Evolutionary conservation across 2,113 vertebrate genomes (phyloP).

Genomic region (Bostrychus sinensis): DNA sequence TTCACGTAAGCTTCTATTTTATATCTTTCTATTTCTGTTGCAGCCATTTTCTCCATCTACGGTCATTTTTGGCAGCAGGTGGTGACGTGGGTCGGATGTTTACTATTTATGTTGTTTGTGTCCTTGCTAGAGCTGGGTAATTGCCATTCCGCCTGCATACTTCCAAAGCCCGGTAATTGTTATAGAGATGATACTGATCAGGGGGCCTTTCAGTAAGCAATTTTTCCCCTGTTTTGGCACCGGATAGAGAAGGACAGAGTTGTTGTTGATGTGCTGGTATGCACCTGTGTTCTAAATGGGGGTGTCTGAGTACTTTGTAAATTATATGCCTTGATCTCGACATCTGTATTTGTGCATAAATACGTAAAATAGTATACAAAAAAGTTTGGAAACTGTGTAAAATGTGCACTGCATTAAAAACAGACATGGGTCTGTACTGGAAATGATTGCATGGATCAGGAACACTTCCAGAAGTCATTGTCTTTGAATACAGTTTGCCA

Average conservation of each 20-base stretch:
- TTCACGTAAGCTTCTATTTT: constrained; percentile 27
- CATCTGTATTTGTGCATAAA: constrained; percentile 5
- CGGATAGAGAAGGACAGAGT: constrained; percentile 30
- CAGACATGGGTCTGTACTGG: no score
- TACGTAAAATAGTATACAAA: background rate
- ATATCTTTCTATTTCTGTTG: constrained; percentile 40
- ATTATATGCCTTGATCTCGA: constrained; percentile 13
- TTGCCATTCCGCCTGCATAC: constrained; percentile 50
- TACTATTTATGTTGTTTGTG: constrained; percentile 18
- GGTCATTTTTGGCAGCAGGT: constrained; percentile 31
- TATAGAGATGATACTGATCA: constrained; percentile 60
- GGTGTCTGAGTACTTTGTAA: constrained; percentile 16
- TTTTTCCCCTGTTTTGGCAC: constrained; percentile 54
- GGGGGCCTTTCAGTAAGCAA: constrained; percentile 52
- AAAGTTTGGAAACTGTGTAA: background rate
- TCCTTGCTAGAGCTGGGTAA: constrained; percentile 26
- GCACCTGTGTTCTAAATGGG: constrained; percentile 23
- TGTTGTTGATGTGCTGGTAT: constrained; percentile 20
- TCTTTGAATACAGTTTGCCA: no score
- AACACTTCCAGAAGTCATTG: no score
- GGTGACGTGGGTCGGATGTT: constrained; percentile 11
- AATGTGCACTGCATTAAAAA: no score
- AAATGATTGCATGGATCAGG: no score
- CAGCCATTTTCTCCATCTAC: constrained; percentile 6
- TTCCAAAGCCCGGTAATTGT: constrained; percentile 56